Evolutionary conservation across 2,797 vertebrate genomes (phyloP), one percentile per base, ranked within the genome.

Genomic region (Rhynchonycteris naso): DNA sequence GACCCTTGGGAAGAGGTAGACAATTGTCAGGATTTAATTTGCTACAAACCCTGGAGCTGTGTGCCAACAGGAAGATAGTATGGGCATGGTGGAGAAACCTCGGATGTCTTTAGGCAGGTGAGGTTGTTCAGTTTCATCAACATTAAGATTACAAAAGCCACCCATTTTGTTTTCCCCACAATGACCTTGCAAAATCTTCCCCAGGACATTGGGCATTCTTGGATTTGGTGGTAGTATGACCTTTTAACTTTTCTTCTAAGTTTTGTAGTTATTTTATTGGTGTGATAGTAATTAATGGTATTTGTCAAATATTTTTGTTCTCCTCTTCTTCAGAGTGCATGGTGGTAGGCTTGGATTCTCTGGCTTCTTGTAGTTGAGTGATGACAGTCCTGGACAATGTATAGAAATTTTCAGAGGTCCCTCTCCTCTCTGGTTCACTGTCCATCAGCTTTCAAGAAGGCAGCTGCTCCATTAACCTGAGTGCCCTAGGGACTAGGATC

Each of bases 21-120:
- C 10, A 63, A 71, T 72, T 84, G 71, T 0, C 38, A 8, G 79
- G 30, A 92, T 92, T 92, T 92, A 88, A 82, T 92, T 76, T 80
- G 22, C 58, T 76, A 12, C 33, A 58, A 52, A 21, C 30, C 4
- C 38, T 65, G 26, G n/a, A 43, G 2, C 33, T 63, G 3, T 38
- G 3, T 21, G 21, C 38, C 30, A 50, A 69, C 14, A 15, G 8
- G 12, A 94, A 88, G 35, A 9, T 8, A 65, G 9, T 3, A 0
- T 22, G 4, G 1, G 1, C 22, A n/a, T 85, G 50, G 24, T 5
- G 11, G 58, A 13, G 30, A 72, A 21, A 88, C 47, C 65, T 78
- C 58, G 14, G n/a, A 33, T 38, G 71, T 84, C 9, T 47, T 79
- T 21, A 26, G 59, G 19, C 22, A 61, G 68, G 1, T 75, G 35